Percentiles rank a stretch among this genome's conserved stretches.
phyloP scores from a whole-genome alignment of 2,888 invertebrate species.

The Petrolisthes cinctipes region DNA sequence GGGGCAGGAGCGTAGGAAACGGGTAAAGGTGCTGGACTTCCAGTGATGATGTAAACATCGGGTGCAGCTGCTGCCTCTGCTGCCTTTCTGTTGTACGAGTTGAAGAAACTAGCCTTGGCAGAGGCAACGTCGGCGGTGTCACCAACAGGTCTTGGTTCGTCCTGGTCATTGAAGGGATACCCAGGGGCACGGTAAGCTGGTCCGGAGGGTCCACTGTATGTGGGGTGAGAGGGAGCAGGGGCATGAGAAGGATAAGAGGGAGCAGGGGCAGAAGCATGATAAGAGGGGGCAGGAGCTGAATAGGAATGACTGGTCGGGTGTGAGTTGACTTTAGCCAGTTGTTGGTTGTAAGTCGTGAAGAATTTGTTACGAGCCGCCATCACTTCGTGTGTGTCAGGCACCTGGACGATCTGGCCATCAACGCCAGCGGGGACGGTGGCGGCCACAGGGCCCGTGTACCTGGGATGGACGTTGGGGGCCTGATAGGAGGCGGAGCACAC shows the following conservation, averaged over 20 bases:
- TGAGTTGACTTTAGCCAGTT: constrained; percentile 11
- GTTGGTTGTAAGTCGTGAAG: constrained; percentile 36
- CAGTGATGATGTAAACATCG: constrained; percentile 15
- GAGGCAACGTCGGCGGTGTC: constrained; percentile 52
- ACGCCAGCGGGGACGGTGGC: constrained; percentile 48
- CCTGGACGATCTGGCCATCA: constrained; percentile 35
- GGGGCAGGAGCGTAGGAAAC: too few relatives aligned
- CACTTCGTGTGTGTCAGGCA: constrained; percentile 46
- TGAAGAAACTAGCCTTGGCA: constrained; percentile 48
- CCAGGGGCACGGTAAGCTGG: neutral
- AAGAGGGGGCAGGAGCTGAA: neutral
- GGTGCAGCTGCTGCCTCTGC: constrained; percentile 49
- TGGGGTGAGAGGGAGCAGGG: neutral
- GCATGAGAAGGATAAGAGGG: neutral
- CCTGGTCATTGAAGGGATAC: neutral
- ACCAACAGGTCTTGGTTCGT: constrained; percentile 5
- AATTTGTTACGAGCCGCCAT: constrained; percentile 33
- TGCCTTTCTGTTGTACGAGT: constrained; percentile 36
- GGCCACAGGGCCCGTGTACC: constrained; percentile 44
- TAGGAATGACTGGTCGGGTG: neutral
- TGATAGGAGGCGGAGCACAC: constrained; percentile 17
- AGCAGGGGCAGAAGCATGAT: neutral
- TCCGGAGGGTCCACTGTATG: neutral
- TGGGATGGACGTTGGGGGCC: constrained; percentile 32
- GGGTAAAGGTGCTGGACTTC: too few relatives aligned